Conservation (phyloP, 2,113 vertebrate genomes). For the Anguilla japonica region DNA sequence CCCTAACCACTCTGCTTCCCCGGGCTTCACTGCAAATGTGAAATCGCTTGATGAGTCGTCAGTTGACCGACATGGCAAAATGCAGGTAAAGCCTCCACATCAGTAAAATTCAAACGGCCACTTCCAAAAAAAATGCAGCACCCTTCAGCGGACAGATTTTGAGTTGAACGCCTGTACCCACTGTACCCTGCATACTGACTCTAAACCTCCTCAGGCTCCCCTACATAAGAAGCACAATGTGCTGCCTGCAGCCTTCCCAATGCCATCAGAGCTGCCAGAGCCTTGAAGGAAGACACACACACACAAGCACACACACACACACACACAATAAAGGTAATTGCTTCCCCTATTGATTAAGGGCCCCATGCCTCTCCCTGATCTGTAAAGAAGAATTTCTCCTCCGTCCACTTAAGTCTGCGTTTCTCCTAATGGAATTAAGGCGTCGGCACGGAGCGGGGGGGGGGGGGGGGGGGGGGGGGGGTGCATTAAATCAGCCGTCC, state of each 20-base stretch:
- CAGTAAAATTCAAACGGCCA: background rate
- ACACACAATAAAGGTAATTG: constrained; percentile 2
- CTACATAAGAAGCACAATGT: background rate
- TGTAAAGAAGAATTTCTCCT: background rate
- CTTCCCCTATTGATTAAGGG: background rate
- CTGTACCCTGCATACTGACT: background rate
- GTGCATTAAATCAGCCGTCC: background rate
- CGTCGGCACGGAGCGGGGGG: background rate
- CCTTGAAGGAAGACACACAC: background rate
- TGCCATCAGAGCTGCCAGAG: background rate
- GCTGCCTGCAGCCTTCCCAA: background rate
- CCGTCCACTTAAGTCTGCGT: background rate
- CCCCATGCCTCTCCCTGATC: background rate
- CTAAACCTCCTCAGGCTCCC: background rate
- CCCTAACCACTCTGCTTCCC: no score
- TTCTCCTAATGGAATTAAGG: constrained; percentile 9
- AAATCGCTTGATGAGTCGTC: no score
- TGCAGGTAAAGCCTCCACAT: no score
- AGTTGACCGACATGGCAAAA: no score
- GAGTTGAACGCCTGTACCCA: background rate
- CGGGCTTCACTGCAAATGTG: no score
- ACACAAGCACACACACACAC: background rate
- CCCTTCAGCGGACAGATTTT: background rate
- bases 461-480: background rate
- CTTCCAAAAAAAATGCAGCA: background rate